A percentile compares a stretch with the other conserved stretches of the same genome.
These are phyloP conservation scores for Ictidomys tridecemlineatus DNA, from an alignment of 2,113 vertebrate genomes.

Conservation along the genomic window DNA sequence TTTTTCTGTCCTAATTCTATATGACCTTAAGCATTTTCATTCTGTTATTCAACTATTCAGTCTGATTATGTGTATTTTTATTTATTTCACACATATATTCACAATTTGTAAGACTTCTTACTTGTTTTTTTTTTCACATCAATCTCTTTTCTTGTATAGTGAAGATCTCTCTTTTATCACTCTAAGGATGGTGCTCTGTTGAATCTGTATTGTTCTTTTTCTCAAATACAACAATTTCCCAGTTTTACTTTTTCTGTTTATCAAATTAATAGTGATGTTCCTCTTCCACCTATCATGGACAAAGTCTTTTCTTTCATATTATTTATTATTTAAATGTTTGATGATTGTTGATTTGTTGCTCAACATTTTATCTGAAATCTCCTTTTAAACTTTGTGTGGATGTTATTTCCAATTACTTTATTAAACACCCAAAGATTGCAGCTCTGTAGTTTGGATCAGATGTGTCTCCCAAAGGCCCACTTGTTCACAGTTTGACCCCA, in stretches of 20 bases:
- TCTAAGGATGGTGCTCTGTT: background rate
- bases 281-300: too few relatives aligned
- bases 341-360: background rate
- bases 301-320: background rate
- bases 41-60: background rate
- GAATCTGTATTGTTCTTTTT: background rate
- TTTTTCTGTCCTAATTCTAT: background rate
- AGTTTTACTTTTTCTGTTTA: background rate
- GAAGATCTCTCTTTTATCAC: background rate
- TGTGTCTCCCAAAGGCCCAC: background rate
- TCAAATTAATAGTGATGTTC: background rate
- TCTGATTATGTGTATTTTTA: background rate
- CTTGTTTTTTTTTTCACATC: background rate
- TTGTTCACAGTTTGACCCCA: background rate
- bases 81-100: background rate
- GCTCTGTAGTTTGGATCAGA: background rate
- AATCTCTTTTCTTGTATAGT: background rate
- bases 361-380: background rate
- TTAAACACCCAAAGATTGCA: rapidly evolving
- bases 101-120: background rate
- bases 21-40: background rate
- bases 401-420: too few relatives aligned
- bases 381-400: background rate
- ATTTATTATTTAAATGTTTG: background rate
- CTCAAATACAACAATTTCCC: background rate